A percentile compares a stretch with the other conserved stretches of the same genome.
Evolutionary conservation across 2,797 vertebrate genomes (phyloP).

Genomic region (Sciaenops ocellatus): DNA sequence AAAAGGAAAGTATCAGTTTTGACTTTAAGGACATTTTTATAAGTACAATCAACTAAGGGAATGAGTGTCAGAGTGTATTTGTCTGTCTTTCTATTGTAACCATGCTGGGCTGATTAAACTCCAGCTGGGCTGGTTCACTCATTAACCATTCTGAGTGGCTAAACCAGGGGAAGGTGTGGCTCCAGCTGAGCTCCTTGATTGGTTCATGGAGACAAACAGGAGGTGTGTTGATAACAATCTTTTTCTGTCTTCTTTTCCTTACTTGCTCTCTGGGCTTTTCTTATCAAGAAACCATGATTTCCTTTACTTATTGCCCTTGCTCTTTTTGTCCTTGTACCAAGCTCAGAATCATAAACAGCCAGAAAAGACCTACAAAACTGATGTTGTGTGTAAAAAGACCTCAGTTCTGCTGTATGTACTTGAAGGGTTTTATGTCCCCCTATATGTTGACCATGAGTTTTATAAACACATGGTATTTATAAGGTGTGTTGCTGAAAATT

Average conservation of each 20-base stretch:
- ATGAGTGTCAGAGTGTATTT: background rate
- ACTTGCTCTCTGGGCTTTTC: constrained; percentile 3
- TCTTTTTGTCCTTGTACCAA: background rate
- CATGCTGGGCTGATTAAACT: background rate
- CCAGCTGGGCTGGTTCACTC: constrained; percentile 19
- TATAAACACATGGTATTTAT: background rate
- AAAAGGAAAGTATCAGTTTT: background rate
- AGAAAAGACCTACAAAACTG: background rate
- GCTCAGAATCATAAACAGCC: background rate
- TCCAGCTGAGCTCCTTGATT: constrained; percentile 31
- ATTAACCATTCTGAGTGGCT: constrained; percentile 30
- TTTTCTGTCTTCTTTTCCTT: constrained; percentile 1
- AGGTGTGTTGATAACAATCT: constrained; percentile 18
- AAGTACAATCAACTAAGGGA: background rate
- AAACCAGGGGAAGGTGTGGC: constrained; percentile 16
- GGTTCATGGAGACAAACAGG: constrained; percentile 19
- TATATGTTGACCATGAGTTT: background rate
- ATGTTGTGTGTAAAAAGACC: background rate
- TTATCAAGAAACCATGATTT: constrained; percentile 31
- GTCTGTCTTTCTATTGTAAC: background rate
- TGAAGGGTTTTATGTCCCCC: background rate
- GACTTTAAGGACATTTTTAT: background rate
- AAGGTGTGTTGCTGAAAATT: background rate
- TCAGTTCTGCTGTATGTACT: background rate
- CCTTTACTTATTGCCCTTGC: background rate